Evolutionary conservation across 2,797 vertebrate species (phyloP).

Genomic region (Urocyon cinereoargenteus): DNA sequence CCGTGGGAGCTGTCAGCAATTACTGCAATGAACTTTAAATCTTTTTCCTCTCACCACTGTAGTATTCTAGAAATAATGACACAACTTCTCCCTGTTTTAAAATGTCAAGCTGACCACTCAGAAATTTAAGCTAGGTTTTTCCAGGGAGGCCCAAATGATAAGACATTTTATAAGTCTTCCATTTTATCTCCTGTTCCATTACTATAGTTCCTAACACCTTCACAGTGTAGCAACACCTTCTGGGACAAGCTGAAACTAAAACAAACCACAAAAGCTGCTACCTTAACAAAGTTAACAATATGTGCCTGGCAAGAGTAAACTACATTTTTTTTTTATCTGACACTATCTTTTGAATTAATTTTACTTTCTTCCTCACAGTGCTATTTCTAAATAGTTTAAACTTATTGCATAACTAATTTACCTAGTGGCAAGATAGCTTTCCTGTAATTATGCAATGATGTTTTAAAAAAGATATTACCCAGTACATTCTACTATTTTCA

Average conservation of each 20-base stretch:
- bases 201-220: slow-evolving; percentile 46
- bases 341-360: slow-evolving; percentile 74
- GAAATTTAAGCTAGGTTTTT: slow-evolving; percentile 64
- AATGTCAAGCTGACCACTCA: slow-evolving; percentile 81
- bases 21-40: slow-evolving; percentile 71
- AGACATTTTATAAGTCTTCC: slow-evolving; percentile 68
- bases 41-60: slow-evolving; percentile 75
- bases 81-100: slow-evolving; percentile 77
- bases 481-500: not conserved
- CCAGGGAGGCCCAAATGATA: slow-evolving; percentile 69
- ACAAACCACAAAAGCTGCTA: slow-evolving; percentile 68
- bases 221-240: slow-evolving; percentile 11
- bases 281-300: not conserved
- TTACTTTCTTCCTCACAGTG: slow-evolving; percentile 36
- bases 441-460: slow-evolving; percentile 39
- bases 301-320: not conserved
- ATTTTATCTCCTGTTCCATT: slow-evolving; percentile 55
- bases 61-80: slow-evolving; percentile 75
- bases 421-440: slow-evolving; percentile 6
- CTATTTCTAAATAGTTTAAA: slow-evolving; percentile 56
- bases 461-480: not conserved
- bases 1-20: slow-evolving; percentile 80
- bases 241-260: slow-evolving; percentile 27
- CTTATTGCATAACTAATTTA: not conserved
- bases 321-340: not conserved